A percentile compares a stretch with the other conserved stretches of the same genome.
phyloP scores from a whole-genome alignment of 2,113 vertebrate species.

The Calyptomena viridis region DNA sequence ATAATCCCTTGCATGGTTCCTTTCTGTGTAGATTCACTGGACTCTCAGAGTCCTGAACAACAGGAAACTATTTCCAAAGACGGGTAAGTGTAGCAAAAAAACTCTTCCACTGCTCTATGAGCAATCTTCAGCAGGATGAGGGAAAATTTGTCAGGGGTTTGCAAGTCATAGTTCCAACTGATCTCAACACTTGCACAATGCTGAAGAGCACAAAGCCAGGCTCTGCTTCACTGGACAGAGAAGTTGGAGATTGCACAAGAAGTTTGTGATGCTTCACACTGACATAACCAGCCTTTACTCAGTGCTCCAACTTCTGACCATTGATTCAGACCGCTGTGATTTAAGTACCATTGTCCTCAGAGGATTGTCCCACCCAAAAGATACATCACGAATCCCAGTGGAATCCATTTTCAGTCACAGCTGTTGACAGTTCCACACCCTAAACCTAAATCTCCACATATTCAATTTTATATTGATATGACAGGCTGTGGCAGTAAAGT shows the following conservation, averaged over 20 bases:
- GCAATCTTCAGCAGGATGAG: not conserved
- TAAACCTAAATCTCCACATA: not conserved
- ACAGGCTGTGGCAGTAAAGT: not conserved
- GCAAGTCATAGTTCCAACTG: not conserved
- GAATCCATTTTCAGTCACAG: not conserved
- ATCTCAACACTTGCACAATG: not conserved
- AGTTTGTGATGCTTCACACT: not conserved
- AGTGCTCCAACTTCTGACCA: not conserved
- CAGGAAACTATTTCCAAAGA: constrained; percentile 8
- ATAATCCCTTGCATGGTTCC: not conserved
- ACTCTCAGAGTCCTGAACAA: not conserved
- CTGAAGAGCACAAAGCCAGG: not conserved
- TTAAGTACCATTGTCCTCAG: not conserved
- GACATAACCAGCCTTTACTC: not conserved
- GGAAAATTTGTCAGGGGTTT: not conserved
- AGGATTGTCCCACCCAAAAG: not conserved
- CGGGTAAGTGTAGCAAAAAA: not conserved
- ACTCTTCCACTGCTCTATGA: not conserved
- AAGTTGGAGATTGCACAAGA: not conserved
- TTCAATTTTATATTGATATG: not conserved
- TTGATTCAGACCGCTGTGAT: not conserved
- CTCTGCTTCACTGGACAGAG: not conserved
- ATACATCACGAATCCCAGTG: not conserved
- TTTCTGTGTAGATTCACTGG: not conserved
- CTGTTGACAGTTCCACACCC: not conserved